A percentile compares a stretch with the other conserved stretches of the same genome.
Evolutionary conservation across 2,888 invertebrate genomes (phyloP).

Genomic region (Coelinius sp.): DNA sequence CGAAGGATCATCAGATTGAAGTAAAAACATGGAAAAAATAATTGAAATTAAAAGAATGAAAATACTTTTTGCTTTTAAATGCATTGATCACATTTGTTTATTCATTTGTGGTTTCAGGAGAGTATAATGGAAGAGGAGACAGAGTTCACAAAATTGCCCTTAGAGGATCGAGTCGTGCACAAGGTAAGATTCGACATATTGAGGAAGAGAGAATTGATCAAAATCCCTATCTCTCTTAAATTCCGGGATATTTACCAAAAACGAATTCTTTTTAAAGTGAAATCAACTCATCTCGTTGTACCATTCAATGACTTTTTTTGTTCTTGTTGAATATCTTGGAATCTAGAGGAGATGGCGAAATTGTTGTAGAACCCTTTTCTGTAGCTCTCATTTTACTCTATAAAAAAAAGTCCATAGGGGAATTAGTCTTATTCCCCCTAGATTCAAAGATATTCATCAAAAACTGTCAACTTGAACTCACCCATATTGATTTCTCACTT

Average conservation of each 20-base stretch:
- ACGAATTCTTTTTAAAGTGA: too few species aligned
- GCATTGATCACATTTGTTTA: not conserved
- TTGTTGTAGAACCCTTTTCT: too few species aligned
- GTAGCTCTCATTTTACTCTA: too few species aligned
- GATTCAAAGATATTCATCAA: not conserved
- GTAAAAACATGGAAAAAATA: too few species aligned
- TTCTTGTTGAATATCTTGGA: too few species aligned
- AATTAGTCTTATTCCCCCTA: too few species aligned
- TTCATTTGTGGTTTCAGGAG: slow-evolving; percentile 21
- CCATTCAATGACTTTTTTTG: not conserved
- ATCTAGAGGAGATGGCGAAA: too few species aligned
- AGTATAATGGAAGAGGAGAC: slow-evolving; percentile 85
- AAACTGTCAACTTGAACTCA: not conserved
- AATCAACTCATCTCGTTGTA: too few species aligned
- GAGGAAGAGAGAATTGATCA: not conserved
- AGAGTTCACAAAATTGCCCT: slow-evolving; percentile 87
- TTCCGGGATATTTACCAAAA: too few species aligned
- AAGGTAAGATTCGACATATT: slow-evolving; percentile 74
- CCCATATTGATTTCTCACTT: not conserved
- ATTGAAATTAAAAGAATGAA: too few species aligned
- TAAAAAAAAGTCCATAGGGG: too few species aligned
- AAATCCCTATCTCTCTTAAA: too few species aligned
- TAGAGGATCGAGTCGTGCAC: slow-evolving; percentile 93
- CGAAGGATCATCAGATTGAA: not conserved
- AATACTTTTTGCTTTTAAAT: not conserved